A percentile compares a stretch with the other conserved stretches of the same genome.
phyloP scores from a whole-genome alignment of 2,113 vertebrate genomes.

The Corythaixoides concolor region DNA sequence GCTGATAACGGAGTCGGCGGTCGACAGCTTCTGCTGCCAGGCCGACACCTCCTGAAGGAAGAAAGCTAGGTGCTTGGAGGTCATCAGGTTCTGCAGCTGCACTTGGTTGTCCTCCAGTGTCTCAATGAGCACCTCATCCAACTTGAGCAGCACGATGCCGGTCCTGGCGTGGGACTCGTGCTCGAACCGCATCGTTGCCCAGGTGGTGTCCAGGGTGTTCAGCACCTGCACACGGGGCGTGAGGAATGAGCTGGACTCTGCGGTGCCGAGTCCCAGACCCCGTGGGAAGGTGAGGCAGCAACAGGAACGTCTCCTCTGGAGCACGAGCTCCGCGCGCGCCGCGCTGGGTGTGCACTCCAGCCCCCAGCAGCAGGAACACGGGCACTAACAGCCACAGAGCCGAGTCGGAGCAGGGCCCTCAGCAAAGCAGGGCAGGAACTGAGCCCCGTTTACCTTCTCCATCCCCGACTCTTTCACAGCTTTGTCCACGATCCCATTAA shows the following conservation, averaged over 20 bases:
- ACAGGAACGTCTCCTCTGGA: rapidly evolving
- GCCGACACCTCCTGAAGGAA: conserved; percentile 73
- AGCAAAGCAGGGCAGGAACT: not conserved
- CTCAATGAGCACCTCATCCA: conserved; percentile 72
- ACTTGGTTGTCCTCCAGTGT: conserved; percentile 79
- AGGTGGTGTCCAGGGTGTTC: conserved; percentile 69
- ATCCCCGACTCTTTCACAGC: conserved; percentile 76
- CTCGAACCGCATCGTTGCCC: conserved; percentile 67
- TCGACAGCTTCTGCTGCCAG: conserved; percentile 78
- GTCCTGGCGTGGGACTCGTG: conserved; percentile 70
- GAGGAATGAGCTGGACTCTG: not conserved
- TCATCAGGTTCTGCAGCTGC: conserved; percentile 78
- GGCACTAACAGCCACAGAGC: not conserved
- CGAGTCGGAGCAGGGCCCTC: not conserved
- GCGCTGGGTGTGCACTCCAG: rapidly evolving
- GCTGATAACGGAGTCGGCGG: conserved; percentile 65
- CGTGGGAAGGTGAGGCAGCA: rapidly evolving
- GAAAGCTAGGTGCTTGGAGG: conserved; percentile 76
- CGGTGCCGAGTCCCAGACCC: not conserved
- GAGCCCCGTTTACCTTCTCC: conserved; percentile 70
- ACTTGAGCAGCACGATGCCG: conserved; percentile 64
- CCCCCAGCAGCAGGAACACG: not conserved
- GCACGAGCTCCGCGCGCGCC: rapidly evolving
- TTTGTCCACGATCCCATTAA: conserved; percentile 77
- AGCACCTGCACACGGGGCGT: conserved; percentile 41